Percentiles rank a stretch among this genome's conserved stretches.
These are phyloP conservation scores for Tetragnatha versicolor DNA, from an alignment of 1,140 invertebrate species.

Conservation along the genomic window DNA sequence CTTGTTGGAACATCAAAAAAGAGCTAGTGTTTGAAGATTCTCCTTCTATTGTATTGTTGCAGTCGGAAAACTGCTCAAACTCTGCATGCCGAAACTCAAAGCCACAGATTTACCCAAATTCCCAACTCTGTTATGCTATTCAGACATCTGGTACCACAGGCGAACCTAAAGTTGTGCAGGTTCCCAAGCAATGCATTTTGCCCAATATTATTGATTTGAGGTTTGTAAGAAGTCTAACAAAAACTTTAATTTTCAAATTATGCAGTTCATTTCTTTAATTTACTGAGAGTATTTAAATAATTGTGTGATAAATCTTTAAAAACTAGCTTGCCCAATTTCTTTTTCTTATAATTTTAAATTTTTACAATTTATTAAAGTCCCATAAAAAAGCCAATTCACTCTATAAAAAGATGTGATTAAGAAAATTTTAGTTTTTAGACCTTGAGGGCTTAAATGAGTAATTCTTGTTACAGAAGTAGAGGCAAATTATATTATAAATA, in stretches of 20 bases:
- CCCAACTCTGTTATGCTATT: conserved; percentile 32
- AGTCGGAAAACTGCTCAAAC: no score
- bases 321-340: neutral
- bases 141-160: conserved; percentile 55
- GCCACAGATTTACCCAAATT: no score
- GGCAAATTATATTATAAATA: neutral
- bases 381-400: neutral
- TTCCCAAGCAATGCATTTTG: conserved; percentile 44
- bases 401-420: neutral
- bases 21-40: no score
- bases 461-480: no score
- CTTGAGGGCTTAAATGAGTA: no score
- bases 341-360: neutral
- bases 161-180: conserved; percentile 44
- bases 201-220: conserved; percentile 53
- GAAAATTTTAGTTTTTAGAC: neutral
- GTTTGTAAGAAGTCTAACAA: conserved; percentile 30
- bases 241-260: neutral
- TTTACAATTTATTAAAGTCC: neutral
- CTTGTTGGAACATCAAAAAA: no score
- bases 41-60: no score
- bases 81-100: no score
- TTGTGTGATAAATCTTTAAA: neutral
- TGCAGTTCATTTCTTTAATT: neutral
- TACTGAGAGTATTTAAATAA: neutral